A percentile compares a stretch with the other conserved stretches of the same genome.
These are phyloP conservation scores for Gambusia affinis DNA, from an alignment of 2,113 vertebrate genomes.

Conservation along the genomic window DNA sequence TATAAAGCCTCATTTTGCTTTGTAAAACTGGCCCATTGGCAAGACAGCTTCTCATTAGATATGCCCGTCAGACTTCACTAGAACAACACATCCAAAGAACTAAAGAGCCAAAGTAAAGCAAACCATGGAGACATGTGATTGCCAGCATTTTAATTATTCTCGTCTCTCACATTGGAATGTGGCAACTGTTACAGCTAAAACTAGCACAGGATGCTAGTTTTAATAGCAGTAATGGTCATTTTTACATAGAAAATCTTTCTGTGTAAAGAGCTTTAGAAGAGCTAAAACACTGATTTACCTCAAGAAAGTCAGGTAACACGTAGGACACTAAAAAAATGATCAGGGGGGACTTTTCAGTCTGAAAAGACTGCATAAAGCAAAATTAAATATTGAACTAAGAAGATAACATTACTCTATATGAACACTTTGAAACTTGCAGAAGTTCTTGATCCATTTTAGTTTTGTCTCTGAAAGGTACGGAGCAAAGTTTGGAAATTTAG, in stretches of 20 bases:
- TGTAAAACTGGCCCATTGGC: slow-evolving; percentile 65
- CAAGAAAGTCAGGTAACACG: slow-evolving; percentile 53
- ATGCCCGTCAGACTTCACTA: slow-evolving; percentile 65
- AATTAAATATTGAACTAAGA: slow-evolving; percentile 40
- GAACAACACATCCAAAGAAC: slow-evolving; percentile 59
- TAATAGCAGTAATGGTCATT: slow-evolving; percentile 33
- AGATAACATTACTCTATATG: slow-evolving; percentile 15
- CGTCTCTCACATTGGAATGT: slow-evolving; percentile 37
- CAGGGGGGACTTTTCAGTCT: neutral
- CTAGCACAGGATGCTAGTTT: slow-evolving; percentile 8
- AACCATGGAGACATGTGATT: slow-evolving; percentile 36
- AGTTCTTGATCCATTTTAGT: slow-evolving; percentile 25
- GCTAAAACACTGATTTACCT: slow-evolving; percentile 68
- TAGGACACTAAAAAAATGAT: neutral
- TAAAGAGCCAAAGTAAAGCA: slow-evolving; percentile 42
- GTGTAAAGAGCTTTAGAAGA: slow-evolving; percentile 34
- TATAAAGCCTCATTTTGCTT: slow-evolving; percentile 45
- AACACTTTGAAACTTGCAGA: slow-evolving; percentile 39
- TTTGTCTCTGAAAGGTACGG: slow-evolving; percentile 52
- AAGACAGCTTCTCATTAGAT: slow-evolving; percentile 60
- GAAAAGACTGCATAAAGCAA: neutral
- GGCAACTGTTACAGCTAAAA: slow-evolving; percentile 39
- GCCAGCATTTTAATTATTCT: slow-evolving; percentile 55
- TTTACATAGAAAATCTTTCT: slow-evolving; percentile 55
- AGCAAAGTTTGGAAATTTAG: slow-evolving; percentile 63